phyloP scores from a whole-genome alignment of 2,888 invertebrate species.

The Pseudoips prasinana region DNA sequence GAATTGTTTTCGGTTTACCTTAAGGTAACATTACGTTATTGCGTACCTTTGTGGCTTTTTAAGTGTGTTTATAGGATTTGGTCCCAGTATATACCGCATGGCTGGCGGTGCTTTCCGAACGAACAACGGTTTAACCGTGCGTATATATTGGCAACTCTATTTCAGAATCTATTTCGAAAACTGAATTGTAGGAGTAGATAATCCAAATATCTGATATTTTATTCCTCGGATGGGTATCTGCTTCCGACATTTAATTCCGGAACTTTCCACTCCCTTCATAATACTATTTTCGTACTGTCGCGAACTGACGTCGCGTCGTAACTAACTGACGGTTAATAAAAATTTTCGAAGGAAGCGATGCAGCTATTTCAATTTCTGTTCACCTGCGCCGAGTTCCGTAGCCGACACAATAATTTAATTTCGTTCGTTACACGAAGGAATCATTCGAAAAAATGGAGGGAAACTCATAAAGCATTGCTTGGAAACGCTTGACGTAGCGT shows the following conservation, averaged over 20 bases:
- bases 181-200: too few relatives aligned
- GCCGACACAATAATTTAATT: constrained; percentile 63
- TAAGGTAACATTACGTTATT: constrained; percentile 68
- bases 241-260: constrained; percentile 33
- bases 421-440: constrained; percentile 54
- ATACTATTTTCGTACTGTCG: constrained; percentile 30
- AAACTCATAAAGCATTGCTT: constrained; percentile 62
- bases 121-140: too few relatives aligned
- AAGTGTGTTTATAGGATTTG: constrained; percentile 63
- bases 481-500: constrained; percentile 57
- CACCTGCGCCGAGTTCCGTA: constrained; percentile 42
- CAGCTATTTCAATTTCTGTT: constrained; percentile 45
- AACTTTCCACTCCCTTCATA: constrained; percentile 19
- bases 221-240: too few relatives aligned
- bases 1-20: constrained; percentile 72
- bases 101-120: too few relatives aligned
- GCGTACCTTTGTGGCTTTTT: constrained; percentile 67
- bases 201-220: too few relatives aligned
- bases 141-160: too few relatives aligned
- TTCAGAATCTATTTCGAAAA: too few relatives aligned
- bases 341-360: constrained; percentile 21
- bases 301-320: constrained; percentile 20
- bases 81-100: constrained; percentile 2
- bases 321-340: constrained; percentile 27
- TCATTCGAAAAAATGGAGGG: constrained; percentile 59